Evolutionary conservation across 1,140 invertebrate genomes (phyloP), one percentile per base, ranked within the genome.

Genomic region (Littorina saxatilis): DNA sequence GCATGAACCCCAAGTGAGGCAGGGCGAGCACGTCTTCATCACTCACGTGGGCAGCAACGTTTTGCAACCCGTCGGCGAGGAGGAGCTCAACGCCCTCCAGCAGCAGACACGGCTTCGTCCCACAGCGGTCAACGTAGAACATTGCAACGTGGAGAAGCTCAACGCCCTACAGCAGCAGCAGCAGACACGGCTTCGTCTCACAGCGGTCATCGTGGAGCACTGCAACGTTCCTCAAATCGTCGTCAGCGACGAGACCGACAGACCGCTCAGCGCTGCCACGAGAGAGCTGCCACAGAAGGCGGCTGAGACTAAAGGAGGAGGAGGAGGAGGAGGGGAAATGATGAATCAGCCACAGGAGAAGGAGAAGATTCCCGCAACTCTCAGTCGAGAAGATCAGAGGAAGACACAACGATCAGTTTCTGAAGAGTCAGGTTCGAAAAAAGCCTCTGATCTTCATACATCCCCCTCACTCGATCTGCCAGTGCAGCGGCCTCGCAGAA

Each of bases 391-490:
- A n/a, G n/a, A n/a, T n/a, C n/a, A n/a, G n/a, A n/a, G n/a, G n/a
- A n/a, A n/a, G n/a, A n/a, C n/a, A n/a, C n/a, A n/a, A n/a, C n/a
- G n/a, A n/a, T n/a, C n/a, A n/a, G n/a, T n/a, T n/a, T n/a, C 61
- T 5, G n/a, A 27, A 7, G 2, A 17, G 4, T 63, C 61, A 63
- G 68, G 68, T 17, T 72, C 68, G 2, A 37, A 39, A 35, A 4
- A 0, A 5, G 68, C 35, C 15, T 72, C 68, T 4, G 68, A 72
- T 23, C 35, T 23, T 27, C 35, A 20, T n/a, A 20, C 40, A 23
- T 40, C 37, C 23, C 68, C 37, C 35, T 73, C 70, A 20, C 70
- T 73, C 40, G 50, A 73, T 43, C 70, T 52, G 2, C 70, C 70
- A 5, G 5, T 23, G 20, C 20, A n/a, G 23, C 70, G 70, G 2